Conservation (phyloP, 2,113 vertebrate species). For the Urocynchramus pylzowi region DNA sequence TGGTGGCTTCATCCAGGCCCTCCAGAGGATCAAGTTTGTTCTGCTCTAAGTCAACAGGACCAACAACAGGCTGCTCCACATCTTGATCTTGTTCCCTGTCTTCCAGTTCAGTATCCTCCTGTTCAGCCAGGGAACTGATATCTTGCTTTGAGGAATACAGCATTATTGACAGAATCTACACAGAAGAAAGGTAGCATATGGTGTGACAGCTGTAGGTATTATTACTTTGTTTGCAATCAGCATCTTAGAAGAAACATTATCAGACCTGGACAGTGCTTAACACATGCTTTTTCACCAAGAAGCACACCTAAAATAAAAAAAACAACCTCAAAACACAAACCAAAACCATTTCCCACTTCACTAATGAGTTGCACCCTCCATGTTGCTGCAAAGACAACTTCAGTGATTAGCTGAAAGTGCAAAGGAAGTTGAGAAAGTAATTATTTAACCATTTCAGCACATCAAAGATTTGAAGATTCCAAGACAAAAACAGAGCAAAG, state of each 20-base stretch:
- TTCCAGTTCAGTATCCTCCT: conserved; percentile 70
- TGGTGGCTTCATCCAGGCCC: conserved; percentile 93
- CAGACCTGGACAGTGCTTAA: neutral
- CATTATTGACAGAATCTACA: conserved; percentile 92
- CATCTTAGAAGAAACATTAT: neutral
- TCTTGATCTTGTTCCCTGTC: conserved; percentile 81
- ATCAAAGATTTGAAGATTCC: neutral
- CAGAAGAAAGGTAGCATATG: neutral
- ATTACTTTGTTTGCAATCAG: neutral
- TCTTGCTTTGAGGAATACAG: conserved; percentile 95
- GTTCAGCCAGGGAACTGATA: conserved; percentile 81
- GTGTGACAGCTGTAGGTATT: neutral
- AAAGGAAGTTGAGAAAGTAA: neutral
- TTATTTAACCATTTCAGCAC: neutral
- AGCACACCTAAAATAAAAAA: neutral
- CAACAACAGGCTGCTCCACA: conserved; percentile 77
- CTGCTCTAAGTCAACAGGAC: conserved; percentile 76
- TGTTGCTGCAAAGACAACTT: neutral
- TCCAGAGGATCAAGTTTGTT: conserved; percentile 88
- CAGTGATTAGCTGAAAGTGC: neutral
- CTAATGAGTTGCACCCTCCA: neutral
- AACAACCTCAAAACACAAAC: neutral
- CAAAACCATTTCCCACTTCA: neutral
- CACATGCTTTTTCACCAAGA: neutral
- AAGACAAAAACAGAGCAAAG: neutral